Conservation (phyloP, 2,797 vertebrate species). For the Darevskia mixta region DNA sequence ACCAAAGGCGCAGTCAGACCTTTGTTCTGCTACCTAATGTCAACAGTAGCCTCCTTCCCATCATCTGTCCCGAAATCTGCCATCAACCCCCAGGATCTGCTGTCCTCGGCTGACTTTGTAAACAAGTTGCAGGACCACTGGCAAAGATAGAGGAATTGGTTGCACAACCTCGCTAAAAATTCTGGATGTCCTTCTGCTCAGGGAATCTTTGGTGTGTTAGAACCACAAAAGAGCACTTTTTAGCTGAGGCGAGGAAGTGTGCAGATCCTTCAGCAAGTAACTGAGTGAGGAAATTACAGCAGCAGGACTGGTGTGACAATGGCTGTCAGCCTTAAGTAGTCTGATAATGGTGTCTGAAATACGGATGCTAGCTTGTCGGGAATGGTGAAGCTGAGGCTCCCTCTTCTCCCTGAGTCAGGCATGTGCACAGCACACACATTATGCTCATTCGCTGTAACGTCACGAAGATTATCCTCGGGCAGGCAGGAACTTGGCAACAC, state of each 20-base stretch:
- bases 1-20: too few relatives aligned
- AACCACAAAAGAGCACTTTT: neutral
- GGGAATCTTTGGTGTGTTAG: neutral
- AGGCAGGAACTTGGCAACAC: neutral
- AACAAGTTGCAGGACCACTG: neutral
- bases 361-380: accelerated
- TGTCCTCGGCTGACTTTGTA: neutral
- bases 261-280: neutral
- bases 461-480: neutral
- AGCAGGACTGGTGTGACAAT: neutral
- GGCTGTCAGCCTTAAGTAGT: neutral
- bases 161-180: neutral
- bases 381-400: neutral
- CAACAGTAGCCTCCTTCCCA: neutral
- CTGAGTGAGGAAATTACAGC: neutral
- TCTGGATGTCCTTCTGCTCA: neutral
- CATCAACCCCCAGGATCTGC: neutral
- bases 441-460: neutral
- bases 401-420: neutral
- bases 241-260: neutral
- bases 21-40: neutral
- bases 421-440: accelerated
- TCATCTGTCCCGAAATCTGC: neutral
- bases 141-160: neutral
- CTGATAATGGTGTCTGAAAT: neutral